Percentiles rank a stretch among this genome's conserved stretches.
Evolutionary conservation across 2,888 invertebrate genomes (phyloP).

Genomic region (Cosmia trapezina): DNA sequence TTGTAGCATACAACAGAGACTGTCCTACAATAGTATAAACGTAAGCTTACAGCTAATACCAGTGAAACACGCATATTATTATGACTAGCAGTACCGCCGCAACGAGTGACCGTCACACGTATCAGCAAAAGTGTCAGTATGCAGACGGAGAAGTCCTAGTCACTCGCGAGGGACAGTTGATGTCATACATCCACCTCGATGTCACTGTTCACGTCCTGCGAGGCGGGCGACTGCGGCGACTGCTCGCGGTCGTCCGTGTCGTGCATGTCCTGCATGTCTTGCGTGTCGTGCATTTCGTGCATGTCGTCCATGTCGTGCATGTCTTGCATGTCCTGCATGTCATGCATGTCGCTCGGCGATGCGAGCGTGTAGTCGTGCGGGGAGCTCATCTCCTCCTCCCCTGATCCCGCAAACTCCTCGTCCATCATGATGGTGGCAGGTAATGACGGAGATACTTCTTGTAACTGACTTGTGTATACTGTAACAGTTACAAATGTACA

Average conservation of each 20-base stretch:
- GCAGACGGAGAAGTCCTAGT: conserved; percentile 71
- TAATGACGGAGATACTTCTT: conserved; percentile 86
- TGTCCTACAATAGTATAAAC: conserved; percentile 44
- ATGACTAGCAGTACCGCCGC: conserved; percentile 76
- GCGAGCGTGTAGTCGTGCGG: conserved; percentile 78
- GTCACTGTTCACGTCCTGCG: conserved; percentile 82
- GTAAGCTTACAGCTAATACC: conserved; percentile 71
- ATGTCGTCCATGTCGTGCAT: conserved; percentile 60
- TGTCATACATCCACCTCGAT: conserved; percentile 88
- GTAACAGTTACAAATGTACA: conserved; percentile 61
- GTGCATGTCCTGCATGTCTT: conserved; percentile 29
- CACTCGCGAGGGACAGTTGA: conserved; percentile 75
- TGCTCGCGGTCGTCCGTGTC: conserved; percentile 59
- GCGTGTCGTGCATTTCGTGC: conserved; percentile 38
- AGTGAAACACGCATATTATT: conserved; percentile 73
- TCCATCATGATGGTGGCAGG: conserved; percentile 90
- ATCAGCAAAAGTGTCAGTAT: conserved; percentile 54
- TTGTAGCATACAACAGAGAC: conserved; percentile 48
- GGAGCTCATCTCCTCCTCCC: conserved; percentile 82
- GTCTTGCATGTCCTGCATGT: conserved; percentile 44
- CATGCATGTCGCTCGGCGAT: conserved; percentile 67
- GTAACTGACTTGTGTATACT: conserved; percentile 87
- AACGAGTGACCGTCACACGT: conserved; percentile 57
- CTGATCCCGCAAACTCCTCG: conserved; percentile 80
- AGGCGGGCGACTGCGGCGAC: conserved; percentile 78